Percentiles rank a stretch among this genome's conserved stretches.
Conservation (phyloP, 2,888 invertebrate genomes). For the Alloplasta piceator region DNA sequence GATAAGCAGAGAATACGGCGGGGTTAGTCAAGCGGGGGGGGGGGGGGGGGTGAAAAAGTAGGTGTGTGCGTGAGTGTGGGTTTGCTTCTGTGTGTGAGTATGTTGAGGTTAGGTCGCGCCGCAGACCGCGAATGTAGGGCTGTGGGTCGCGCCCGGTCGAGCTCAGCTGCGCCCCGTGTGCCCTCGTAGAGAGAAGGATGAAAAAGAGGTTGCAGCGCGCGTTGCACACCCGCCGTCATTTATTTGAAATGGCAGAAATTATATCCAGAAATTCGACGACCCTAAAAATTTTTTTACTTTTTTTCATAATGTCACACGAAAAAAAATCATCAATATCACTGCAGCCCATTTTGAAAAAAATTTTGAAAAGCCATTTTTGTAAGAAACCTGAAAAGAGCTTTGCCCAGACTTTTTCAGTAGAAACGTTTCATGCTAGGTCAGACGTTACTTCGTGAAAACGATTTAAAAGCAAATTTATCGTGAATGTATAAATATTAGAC, state of each 20-base stretch:
- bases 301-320: too few species aligned
- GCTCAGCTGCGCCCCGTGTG: slow-evolving; percentile 80
- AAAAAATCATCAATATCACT: too few species aligned
- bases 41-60: slow-evolving; percentile 36
- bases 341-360: not conserved
- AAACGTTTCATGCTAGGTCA: slow-evolving; percentile 35
- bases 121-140: slow-evolving; percentile 82
- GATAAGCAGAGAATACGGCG: slow-evolving; percentile 9
- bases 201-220: slow-evolving; percentile 49
- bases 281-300: too few species aligned
- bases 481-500: too few species aligned
- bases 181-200: slow-evolving; percentile 35
- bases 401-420: slow-evolving; percentile 10
- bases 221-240: slow-evolving; percentile 50
- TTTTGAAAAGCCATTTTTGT: not conserved
- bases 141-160: slow-evolving; percentile 82
- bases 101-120: slow-evolving; percentile 81
- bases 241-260: slow-evolving; percentile 47
- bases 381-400: not conserved
- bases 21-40: slow-evolving; percentile 56
- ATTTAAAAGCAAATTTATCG: too few species aligned
- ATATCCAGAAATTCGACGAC: too few species aligned
- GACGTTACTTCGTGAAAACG: not conserved
- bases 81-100: slow-evolving; percentile 38
- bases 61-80: slow-evolving; percentile 14